Conservation (phyloP, 2,113 vertebrate species). For the Tachysurus fulvidraco region DNA sequence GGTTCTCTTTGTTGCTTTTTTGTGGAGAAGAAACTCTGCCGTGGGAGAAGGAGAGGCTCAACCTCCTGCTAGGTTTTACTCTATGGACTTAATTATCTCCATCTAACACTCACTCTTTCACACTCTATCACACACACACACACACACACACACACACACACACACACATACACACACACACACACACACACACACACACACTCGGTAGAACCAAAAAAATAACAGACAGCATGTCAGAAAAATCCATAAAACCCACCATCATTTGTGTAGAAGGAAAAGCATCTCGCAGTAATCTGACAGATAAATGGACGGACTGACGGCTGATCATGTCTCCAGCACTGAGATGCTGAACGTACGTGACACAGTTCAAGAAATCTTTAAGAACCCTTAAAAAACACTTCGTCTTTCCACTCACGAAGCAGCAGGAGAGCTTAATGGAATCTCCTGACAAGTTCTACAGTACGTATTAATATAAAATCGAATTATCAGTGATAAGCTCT, state of each 20-base stretch:
- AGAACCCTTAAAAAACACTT: neutral
- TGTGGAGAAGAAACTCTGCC: neutral
- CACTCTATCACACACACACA: neutral
- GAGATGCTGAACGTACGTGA: neutral
- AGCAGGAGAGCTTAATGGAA: neutral
- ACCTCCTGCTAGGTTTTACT: slow-evolving; percentile 36
- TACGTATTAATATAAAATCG: neutral
- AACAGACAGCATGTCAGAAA: slow-evolving; percentile 26
- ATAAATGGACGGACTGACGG: slow-evolving; percentile 9
- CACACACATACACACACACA: slow-evolving; percentile 10
- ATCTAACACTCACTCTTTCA: slow-evolving; percentile 14
- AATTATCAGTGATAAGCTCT: neutral
- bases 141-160: slow-evolving; percentile 14
- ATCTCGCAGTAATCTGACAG: slow-evolving; percentile 29
- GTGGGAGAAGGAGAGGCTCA: slow-evolving; percentile 19
- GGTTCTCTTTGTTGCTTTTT: slow-evolving; percentile 7
- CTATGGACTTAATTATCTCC: slow-evolving; percentile 38
- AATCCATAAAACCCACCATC: slow-evolving; percentile 16
- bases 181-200: slow-evolving; percentile 17
- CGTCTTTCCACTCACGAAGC: neutral
- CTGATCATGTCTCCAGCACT: neutral
- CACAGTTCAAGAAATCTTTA: neutral
- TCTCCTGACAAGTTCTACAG: neutral
- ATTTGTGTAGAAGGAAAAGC: slow-evolving; percentile 7
- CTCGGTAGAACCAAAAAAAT: neutral